These are phyloP conservation scores for Ganaspis sp. DNA, from an alignment of 1,140 invertebrate genomes.

Conservation along the genomic window DNA sequence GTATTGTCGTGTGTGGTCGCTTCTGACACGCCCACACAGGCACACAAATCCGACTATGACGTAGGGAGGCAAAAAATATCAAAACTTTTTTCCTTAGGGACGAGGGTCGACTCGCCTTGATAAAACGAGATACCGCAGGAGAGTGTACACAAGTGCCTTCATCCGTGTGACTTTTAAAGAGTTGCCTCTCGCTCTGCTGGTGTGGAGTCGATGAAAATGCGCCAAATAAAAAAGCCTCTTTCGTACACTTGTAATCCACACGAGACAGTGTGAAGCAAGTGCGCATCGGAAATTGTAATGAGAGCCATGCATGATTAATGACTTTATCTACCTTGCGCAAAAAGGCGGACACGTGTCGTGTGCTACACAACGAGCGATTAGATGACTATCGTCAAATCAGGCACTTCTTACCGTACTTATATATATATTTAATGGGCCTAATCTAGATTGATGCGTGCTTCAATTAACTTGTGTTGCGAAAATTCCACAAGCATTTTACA, in stretches of 20 bases:
- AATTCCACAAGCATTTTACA: no score
- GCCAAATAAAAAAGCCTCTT: neutral
- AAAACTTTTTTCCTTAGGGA: neutral
- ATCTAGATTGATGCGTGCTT: no score
- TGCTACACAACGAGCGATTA: neutral
- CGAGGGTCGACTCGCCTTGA: constrained; percentile 22
- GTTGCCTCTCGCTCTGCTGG: neutral
- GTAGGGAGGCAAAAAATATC: neutral
- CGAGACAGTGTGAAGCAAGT: neutral
- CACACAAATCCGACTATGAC: neutral
- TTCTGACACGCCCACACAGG: neutral
- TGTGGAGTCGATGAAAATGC: neutral
- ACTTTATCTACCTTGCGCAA: neutral
- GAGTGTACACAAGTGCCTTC: neutral
- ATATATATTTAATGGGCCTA: no score
- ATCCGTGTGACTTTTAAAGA: neutral
- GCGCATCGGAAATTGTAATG: constrained; percentile 1
- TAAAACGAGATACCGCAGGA: constrained; percentile 13
- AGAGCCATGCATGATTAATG: constrained; percentile 20
- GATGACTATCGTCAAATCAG: neutral
- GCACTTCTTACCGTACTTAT: no score
- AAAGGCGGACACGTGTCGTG: neutral
- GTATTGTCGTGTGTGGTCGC: constrained; percentile 11
- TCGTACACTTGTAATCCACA: neutral
- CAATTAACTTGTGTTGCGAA: no score